Conservation (phyloP, 2,888 invertebrate genomes). For the Lycaena phlaeas region DNA sequence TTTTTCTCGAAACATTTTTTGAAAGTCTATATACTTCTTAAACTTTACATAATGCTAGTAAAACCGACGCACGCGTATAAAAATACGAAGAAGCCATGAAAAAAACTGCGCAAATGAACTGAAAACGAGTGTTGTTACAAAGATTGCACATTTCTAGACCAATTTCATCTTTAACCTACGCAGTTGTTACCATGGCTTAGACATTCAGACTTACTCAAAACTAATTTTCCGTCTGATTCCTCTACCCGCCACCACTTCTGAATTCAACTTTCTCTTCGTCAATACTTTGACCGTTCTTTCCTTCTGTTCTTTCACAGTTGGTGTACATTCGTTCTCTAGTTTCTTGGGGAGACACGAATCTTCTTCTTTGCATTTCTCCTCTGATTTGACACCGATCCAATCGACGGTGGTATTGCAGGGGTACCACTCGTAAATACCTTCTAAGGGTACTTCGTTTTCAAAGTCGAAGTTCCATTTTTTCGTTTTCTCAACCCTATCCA, state of each 20-base stretch:
- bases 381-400: constrained; percentile 30
- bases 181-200: no score
- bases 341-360: constrained; percentile 23
- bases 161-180: no score
- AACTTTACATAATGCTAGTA: no score
- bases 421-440: constrained; percentile 65
- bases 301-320: constrained; percentile 24
- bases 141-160: no score
- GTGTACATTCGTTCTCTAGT: constrained; percentile 35
- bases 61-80: no score
- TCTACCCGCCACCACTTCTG: constrained; percentile 18
- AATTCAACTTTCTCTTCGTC: constrained; percentile 21
- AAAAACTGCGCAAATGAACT: no score
- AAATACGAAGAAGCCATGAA: no score
- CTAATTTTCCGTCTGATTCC: constrained; percentile 34
- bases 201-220: constrained; percentile 29
- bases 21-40: no score
- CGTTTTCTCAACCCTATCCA: constrained; percentile 34
- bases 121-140: no score
- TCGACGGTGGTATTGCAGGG: constrained; percentile 21
- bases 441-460: constrained; percentile 47
- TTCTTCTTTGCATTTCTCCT: constrained; percentile 15
- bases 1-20: no score
- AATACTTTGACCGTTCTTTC: constrained; percentile 16
- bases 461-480: constrained; percentile 74